Evolutionary conservation across 2,113 vertebrate genomes (phyloP).

Genomic region (Boleophthalmus pectinirostris): DNA sequence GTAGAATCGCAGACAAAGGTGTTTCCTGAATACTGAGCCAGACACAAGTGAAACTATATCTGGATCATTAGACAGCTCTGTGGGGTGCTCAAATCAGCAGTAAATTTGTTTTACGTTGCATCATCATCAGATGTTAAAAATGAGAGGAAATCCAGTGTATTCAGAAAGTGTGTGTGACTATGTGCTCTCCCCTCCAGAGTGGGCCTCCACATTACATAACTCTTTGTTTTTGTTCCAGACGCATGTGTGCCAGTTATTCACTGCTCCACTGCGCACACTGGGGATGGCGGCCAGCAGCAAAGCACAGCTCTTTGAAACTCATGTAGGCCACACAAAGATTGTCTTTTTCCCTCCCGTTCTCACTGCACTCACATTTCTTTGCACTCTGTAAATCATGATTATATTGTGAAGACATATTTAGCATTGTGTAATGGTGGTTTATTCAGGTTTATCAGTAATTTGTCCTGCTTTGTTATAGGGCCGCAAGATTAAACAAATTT

Average conservation of each 20-base stretch:
- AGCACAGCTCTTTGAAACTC: constrained; percentile 49
- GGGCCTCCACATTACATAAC: constrained; percentile 75
- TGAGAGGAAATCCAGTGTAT: neutral
- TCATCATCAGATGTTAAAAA: constrained; percentile 1
- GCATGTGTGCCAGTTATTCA: constrained; percentile 60
- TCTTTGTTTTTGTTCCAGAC: constrained; percentile 63
- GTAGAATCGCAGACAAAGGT: constrained; percentile 47
- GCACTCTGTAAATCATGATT: constrained; percentile 19
- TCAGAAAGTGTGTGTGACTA: constrained; percentile 14
- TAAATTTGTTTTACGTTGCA: neutral
- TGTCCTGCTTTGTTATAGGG: neutral
- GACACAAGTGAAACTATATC: constrained; percentile 33
- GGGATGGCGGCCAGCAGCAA: constrained; percentile 50
- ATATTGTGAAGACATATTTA: neutral
- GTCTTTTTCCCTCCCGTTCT: constrained; percentile 36
- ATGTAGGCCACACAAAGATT: constrained; percentile 54
- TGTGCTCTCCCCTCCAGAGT: constrained; percentile 51
- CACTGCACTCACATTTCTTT: constrained; percentile 6
- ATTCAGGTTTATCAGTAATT: neutral
- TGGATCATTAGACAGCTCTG: neutral
- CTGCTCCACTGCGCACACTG: constrained; percentile 58
- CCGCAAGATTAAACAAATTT: too few species aligned
- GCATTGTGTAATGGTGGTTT: neutral
- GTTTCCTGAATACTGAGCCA: constrained; percentile 23
- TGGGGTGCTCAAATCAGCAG: neutral